phyloP scores from a whole-genome alignment of 2,113 vertebrate species.

The Mandrillus leucophaeus region DNA sequence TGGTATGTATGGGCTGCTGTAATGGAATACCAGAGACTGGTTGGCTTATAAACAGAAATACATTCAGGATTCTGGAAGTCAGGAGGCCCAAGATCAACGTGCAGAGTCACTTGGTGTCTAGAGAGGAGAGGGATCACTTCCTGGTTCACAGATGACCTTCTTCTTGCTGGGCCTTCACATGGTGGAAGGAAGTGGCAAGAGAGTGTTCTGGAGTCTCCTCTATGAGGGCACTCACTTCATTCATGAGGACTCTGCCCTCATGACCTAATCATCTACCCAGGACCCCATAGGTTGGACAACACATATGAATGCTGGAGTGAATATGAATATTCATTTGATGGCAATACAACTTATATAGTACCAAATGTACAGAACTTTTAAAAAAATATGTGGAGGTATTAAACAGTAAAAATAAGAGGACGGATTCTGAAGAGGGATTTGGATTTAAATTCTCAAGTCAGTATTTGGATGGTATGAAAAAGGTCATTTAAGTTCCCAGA shows the following conservation, averaged over 20 bases:
- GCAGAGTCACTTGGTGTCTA: no score
- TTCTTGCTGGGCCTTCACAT: not conserved
- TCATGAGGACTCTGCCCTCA: not conserved
- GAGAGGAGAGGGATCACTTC: rapidly evolving
- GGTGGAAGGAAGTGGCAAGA: no score
- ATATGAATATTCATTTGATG: not conserved
- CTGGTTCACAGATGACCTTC: no score
- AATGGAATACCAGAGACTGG: not conserved
- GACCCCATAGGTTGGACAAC: not conserved
- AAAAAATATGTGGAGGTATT: not conserved
- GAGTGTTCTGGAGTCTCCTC: not conserved
- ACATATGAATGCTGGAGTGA: not conserved
- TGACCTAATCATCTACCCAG: not conserved
- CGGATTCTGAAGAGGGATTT: not conserved
- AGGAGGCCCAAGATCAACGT: not conserved
- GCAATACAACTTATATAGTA: not conserved
- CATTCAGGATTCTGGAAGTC: not conserved
- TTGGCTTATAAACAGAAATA: not conserved
- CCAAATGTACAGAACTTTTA: not conserved
- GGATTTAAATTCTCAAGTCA: not conserved
- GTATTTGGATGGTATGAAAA: not conserved
- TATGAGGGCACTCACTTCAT: not conserved
- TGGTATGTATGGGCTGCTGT: no score
- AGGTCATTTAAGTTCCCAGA: not conserved
- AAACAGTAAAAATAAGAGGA: not conserved